Percentiles rank a stretch among this genome's conserved stretches.
Evolutionary conservation across 1,140 invertebrate species (phyloP).

Genomic region (Leucophenga varia): DNA sequence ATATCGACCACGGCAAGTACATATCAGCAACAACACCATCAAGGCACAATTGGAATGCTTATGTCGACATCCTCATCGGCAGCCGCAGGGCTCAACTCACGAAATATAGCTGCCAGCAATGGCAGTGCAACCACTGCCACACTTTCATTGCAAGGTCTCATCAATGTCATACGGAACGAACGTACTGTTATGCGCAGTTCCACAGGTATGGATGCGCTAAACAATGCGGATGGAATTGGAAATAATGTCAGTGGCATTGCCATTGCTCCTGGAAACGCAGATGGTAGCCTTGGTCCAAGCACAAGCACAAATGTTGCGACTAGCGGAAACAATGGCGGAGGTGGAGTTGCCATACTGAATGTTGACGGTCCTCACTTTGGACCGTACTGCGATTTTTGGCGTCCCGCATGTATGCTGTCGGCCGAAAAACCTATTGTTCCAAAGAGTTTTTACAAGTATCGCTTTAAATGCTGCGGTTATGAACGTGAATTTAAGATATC

Average conservation of each 20-base stretch:
- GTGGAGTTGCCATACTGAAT: constrained; percentile 35
- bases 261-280: no score
- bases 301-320: no score
- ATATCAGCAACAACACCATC: background rate
- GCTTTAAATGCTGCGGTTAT: constrained; percentile 66
- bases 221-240: constrained; percentile 14
- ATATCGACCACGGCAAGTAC: constrained; percentile 3
- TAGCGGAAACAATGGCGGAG: no score
- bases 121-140: constrained; percentile 7
- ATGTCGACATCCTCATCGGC: constrained; percentile 16
- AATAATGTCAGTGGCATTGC: constrained; percentile 1
- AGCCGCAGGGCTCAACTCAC: background rate
- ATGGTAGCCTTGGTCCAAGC: no score
- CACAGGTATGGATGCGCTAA: constrained; percentile 24
- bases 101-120: background rate
- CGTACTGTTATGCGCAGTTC: constrained; percentile 23
- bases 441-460: constrained; percentile 84
- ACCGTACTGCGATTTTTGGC: constrained; percentile 49
- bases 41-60: constrained; percentile 24
- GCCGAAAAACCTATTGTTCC: constrained; percentile 57
- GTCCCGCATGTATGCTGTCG: constrained; percentile 40
- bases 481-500: constrained; percentile 70
- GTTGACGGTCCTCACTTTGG: constrained; percentile 43
- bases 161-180: constrained; percentile 42
- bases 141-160: constrained; percentile 37